Evolutionary conservation across 2,888 invertebrate genomes (phyloP), one percentile per base, ranked within the genome.

Genomic region (Deroplatys truncata): DNA sequence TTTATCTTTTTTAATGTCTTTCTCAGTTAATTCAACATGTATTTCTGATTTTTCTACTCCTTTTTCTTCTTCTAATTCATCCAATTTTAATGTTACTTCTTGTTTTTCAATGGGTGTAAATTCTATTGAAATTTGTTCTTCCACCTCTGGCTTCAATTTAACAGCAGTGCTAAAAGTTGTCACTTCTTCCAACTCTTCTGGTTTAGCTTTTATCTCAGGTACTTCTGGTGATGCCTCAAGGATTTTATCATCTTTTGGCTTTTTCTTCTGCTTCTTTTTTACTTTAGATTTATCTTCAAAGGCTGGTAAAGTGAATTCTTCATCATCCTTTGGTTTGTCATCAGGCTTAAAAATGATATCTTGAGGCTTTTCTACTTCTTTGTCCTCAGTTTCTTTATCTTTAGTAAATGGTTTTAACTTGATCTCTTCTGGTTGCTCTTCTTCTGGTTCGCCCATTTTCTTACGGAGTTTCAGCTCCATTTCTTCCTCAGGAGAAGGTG

Each of bases 401-500:
- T 94, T 93, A 31, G 91, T 93, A 92, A 89, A 93, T 92, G 82
- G 93, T 92, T 86, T 92, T 56, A 90, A 84, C 29, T 82, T 90
- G 28, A 91, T 91, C 2, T 72, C 83, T 86, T 91, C 91, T 72
- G 91, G 91, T 91, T 92, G 92, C 88, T 92, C 92, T 10, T 93
- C 93, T 86, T 92, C 91, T 88, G 92, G 93, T 91, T 93, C 92
- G 91, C 94, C 93, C 29, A 92, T 93, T 91, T 89, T 93, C 92
- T 84, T 93, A 92, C 82, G 92, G 20, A 91, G 82, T 29, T 87
- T 90, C 13, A 90, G 89, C 28, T 91, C 91, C 72, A 89, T 89
- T 25, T 90, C 90, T 87, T 89, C 92, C 35, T 93, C 93, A 72
- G 93, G 92, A 85, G 93, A 93, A 16, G 93, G 93, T 91, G 92